Evolutionary conservation across 2,888 invertebrate species (phyloP).

Genomic region (Antitype chi): DNA sequence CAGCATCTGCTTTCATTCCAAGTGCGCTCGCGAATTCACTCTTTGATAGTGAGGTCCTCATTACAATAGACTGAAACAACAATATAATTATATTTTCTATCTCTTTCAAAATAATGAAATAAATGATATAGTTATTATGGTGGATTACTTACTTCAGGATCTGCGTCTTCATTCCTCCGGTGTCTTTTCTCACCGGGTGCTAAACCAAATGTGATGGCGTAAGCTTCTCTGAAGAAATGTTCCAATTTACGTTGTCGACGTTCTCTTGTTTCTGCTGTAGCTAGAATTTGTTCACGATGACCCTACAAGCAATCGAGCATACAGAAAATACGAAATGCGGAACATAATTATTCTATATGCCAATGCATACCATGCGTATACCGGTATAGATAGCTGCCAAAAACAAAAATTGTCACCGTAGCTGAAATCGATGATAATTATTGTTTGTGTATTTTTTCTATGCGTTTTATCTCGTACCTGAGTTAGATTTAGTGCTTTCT

Average conservation of each 20-base stretch:
- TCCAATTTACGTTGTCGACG: constrained; percentile 97
- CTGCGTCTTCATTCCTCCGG: constrained; percentile 93
- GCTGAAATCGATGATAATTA: no score
- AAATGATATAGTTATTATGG: background rate
- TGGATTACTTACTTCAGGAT: constrained; percentile 92
- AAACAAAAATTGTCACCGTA: no score
- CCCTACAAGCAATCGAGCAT: constrained; percentile 80
- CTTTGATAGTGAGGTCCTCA: constrained; percentile 97
- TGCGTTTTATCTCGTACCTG: constrained; percentile 87
- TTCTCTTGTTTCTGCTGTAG: constrained; percentile 98
- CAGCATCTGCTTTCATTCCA: constrained; percentile 98
- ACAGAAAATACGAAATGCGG: background rate
- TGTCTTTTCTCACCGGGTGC: constrained; percentile 95
- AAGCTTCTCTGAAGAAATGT: constrained; percentile 99
- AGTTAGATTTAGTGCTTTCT: constrained; percentile 94
- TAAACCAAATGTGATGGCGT: constrained; percentile 97
- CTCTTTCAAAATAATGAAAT: rapidly evolving
- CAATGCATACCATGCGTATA: no score
- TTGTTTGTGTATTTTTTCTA: no score
- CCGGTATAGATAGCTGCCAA: no score
- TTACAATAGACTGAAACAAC: constrained; percentile 93
- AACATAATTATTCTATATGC: background rate
- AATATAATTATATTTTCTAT: background rate
- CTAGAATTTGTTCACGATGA: constrained; percentile 96
- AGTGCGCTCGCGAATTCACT: constrained; percentile 98